A percentile compares a stretch with the other conserved stretches of the same genome.
phyloP scores from a whole-genome alignment of 2,113 vertebrate genomes.

The Sylvilagus bachmani region DNA sequence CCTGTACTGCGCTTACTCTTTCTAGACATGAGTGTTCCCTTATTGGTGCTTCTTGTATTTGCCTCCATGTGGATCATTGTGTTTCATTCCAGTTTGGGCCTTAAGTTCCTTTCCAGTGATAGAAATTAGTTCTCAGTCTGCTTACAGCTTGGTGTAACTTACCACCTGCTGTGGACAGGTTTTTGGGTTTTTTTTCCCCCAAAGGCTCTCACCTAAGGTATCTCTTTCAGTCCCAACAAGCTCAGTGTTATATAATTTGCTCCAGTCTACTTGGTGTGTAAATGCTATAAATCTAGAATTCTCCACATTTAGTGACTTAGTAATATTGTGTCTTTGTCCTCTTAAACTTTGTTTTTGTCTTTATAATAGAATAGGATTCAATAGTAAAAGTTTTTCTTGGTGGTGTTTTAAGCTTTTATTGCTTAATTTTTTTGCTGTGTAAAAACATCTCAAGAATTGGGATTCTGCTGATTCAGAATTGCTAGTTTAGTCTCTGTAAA shows the following conservation, averaged over 20 bases:
- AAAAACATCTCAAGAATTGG: constrained; percentile 8
- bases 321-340: not conserved
- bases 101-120: not conserved
- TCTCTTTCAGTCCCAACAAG: not conserved
- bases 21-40: not conserved
- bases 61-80: not conserved
- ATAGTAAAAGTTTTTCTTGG: constrained; percentile 40
- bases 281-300: not conserved
- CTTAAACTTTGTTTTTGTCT: not conserved
- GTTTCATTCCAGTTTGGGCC: not conserved
- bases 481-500: not conserved
- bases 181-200: not conserved
- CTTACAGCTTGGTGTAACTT: not conserved
- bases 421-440: constrained; percentile 31
- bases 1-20: not conserved
- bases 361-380: constrained; percentile 46
- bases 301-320: not conserved
- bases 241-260: not conserved
- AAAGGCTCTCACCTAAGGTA: not conserved
- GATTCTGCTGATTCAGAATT: constrained; percentile 31
- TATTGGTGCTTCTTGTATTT: not conserved
- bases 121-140: not conserved
- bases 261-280: not conserved
- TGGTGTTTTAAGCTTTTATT: constrained; percentile 29
- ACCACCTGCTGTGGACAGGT: not conserved